Conservation (phyloP, 2,888 invertebrate species). For the Eupithecia vulgata region DNA sequence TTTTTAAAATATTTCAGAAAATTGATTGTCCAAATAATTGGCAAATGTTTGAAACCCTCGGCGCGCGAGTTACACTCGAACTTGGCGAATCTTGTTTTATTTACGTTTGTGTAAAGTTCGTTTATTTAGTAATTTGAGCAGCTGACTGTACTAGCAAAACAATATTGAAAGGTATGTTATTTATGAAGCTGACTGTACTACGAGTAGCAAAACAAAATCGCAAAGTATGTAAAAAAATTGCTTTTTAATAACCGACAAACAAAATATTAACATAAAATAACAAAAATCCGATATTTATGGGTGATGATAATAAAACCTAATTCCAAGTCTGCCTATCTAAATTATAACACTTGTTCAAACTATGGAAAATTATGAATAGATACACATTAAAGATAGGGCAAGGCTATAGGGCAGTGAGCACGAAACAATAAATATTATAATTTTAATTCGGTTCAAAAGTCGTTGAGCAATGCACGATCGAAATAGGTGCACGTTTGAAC, state of each 20-base stretch:
- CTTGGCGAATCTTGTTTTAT: too few relatives aligned
- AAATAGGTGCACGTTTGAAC: not conserved
- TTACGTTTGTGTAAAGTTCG: not conserved
- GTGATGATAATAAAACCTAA: conserved; percentile 42
- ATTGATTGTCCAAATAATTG: too few relatives aligned
- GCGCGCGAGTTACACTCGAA: too few relatives aligned
- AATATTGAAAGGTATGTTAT: not conserved
- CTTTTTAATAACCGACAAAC: not conserved
- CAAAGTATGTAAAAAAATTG: not conserved
- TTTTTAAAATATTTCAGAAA: too few relatives aligned
- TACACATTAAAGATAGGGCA: conserved; percentile 47
- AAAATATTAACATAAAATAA: conserved; percentile 5
- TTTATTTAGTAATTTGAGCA: not conserved
- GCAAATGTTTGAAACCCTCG: too few relatives aligned
- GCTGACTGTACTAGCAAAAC: not conserved
- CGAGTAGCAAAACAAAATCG: not conserved
- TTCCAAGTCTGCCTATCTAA: conserved; percentile 41
- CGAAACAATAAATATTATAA: conserved; percentile 53
- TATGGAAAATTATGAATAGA: conserved; percentile 49
- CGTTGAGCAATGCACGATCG: not conserved
- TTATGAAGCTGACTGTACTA: too few relatives aligned
- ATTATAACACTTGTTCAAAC: conserved; percentile 46
- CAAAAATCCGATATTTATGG: conserved; percentile 36
- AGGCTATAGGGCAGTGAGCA: conserved; percentile 43
- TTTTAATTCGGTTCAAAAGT: conserved; percentile 37